Conservation (phyloP, 2,113 vertebrate species). For the Felis catus region F.catus_Fca126_mat1.0 CM031423.1:82192001-82192500, state of each 20-base stretch:
- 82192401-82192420: not conserved
- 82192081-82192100: not conserved
- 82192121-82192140: not conserved
- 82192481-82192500: not conserved
- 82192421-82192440: not conserved
- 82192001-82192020: not conserved
- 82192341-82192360: not conserved
- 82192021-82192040: not conserved
- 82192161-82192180: not conserved
- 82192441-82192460: not conserved
- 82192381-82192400: not conserved
- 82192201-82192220: not conserved
- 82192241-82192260: not conserved
- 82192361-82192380: not conserved
- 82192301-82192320: not conserved
- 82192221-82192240: not conserved
- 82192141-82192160: not conserved
- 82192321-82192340: not conserved
- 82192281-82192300: not conserved
- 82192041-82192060: not conserved
- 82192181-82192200: not conserved
- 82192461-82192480: not conserved
- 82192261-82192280: not conserved
- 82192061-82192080: not conserved
- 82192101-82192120: not conserved